Base-by-base conservation (phyloP, 2,113 vertebrate genomes). In the Psittacula cyanocephala region DNA sequence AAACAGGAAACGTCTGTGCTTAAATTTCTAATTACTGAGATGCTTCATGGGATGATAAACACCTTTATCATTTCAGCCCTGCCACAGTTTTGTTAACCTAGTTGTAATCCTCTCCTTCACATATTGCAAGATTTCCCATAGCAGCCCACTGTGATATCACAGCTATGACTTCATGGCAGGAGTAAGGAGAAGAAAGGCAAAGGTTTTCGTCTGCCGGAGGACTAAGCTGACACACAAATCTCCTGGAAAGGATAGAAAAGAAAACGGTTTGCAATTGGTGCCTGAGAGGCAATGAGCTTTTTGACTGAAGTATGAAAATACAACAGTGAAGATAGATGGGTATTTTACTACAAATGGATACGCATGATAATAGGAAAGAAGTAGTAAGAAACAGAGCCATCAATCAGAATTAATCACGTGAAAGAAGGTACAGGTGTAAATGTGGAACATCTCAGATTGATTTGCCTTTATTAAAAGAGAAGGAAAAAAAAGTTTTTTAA, bases 381-480 rank as follows among this genome's bases (percentile, higher is more conserved):
- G 39, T 53, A 91, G 76, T 91, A 92, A 93, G 92, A 95, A 96
- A 95, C 52, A 70, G 75, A 92, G 57, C 85, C 87, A 96, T 95
- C 91, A 95, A 64, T 96, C 89, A 88, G 71, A 75, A 84, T 15
- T 91, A n/a, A 75, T 53, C 49, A 91, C 89, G 89, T 81, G 52
- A 91, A 88, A 95, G 90, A 49, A 96, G 63, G 89, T 94, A 97
- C 85, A 96, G 91, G 96, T 97, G 88, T 95, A 95, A 91, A 97
- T 41, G 89, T 85, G 95, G 93, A 96, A 95, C 60, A 80, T 65
- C 94, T 74, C 70, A 27, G 92, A 95, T 86, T 97, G 89, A 96
- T 96, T 95, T 94, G 84, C 92, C 76, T 94, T 97, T 93, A 97
- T 93, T 97, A 97, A 97, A 97, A 96, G 89, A 69, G 79, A 77